Evolutionary conservation across 2,888 invertebrate genomes (phyloP), one percentile per base, ranked within the genome.

Genomic region (Rutpela maculata): DNA sequence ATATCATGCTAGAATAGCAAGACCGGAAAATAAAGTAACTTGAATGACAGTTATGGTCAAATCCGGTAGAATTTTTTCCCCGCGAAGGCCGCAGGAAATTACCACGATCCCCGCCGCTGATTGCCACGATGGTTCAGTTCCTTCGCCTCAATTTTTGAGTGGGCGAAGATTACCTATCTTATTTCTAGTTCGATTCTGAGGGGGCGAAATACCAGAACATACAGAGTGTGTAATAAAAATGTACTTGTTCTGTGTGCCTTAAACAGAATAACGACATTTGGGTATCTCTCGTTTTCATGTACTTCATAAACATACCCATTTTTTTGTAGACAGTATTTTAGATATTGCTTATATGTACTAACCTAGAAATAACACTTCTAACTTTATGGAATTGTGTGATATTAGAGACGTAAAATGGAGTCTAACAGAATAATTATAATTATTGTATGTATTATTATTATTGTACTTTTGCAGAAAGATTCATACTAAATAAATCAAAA

Each of bases 131-230:
- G 26, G 62, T 31, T 62, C 50, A n/a, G 62, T 62, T 69, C 57
- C 69, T 69, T 70, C 60, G 59, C 38, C 26, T 60, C 70, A 50
- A 26, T 70, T 70, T 65, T 70, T 70, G 19, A 70, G 70, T 70
- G 60, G 70, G 70, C 60, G 70, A 70, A 70, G 70, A 70, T 70
- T 22, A 19, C 60, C 60, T 70, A 70, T 59, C 70, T 70, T 26
- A 70, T 60, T 70, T 69, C 57, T 69, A 57, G 59, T 59, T 69
- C 69, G 69, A 56, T 59, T 69, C 43, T 70, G 70, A 60, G 70
- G 70, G 50, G 70, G 70, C 70, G 70, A 70, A 59, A 70, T 60
- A 70, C 70, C 60, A 60, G 43, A 60, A 35, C 60, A 26, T 60
- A 70, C 19, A 22, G 60, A 60, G 60, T 59, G 60, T 57, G 38